Evolutionary conservation across 2,888 invertebrate species (phyloP).

Genomic region (Caenorhabditis uteleia): DNA sequence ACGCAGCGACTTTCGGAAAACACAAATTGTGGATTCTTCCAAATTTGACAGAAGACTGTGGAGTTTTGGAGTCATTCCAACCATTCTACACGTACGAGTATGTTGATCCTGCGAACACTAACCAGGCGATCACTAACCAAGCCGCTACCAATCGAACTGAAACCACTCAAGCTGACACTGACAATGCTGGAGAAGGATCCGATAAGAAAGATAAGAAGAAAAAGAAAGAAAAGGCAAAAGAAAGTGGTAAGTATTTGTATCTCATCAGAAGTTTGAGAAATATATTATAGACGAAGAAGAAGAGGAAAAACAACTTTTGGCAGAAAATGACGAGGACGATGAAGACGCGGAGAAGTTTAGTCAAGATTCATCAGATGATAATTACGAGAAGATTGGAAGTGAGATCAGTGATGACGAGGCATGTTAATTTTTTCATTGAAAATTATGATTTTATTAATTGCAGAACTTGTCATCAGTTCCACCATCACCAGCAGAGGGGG

Average conservation of each 20-base stretch:
- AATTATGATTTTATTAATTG: conserved; percentile 3
- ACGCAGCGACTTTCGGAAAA: conserved; percentile 84
- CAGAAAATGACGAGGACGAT: conserved; percentile 10
- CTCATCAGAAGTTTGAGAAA: neutral
- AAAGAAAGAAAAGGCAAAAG: conserved; percentile 49
- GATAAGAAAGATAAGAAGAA: conserved; percentile 37
- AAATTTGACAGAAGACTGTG: conserved; percentile 95
- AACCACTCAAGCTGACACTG: no score
- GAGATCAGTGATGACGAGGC: neutral
- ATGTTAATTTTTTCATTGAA: neutral
- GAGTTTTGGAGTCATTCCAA: conserved; percentile 97
- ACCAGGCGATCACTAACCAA: no score
- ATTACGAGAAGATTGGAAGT: conserved; percentile 33
- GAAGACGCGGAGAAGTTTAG: conserved; percentile 38
- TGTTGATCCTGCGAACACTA: no score
- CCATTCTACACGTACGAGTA: conserved; percentile 79
- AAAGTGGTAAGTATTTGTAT: conserved; percentile 9
- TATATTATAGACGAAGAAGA: conserved; percentile 8
- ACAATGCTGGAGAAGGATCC: conserved; percentile 15
- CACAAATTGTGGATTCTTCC: conserved; percentile 97
- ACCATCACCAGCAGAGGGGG: conserved; percentile 20
- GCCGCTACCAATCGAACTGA: no score
- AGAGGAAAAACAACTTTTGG: no score
- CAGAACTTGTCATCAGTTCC: conserved; percentile 14
- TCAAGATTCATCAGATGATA: conserved; percentile 33